Percentiles rank a stretch among this genome's conserved stretches.
phyloP scores from a whole-genome alignment of 2,113 vertebrate genomes.

The Ageneiosus marmoratus region DNA sequence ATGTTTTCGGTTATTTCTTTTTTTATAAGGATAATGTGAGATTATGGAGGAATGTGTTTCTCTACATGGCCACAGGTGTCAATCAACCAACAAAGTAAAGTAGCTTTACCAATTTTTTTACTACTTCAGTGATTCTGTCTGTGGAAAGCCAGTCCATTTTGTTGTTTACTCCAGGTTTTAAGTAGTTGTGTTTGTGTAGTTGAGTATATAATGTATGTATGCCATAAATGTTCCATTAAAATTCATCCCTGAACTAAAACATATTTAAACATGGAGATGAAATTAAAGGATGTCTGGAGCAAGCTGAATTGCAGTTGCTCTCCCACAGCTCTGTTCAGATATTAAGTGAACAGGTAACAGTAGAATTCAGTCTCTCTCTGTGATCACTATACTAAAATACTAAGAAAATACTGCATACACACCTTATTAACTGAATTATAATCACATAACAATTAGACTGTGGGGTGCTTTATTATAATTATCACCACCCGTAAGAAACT shows the following conservation, averaged over 20 bases:
- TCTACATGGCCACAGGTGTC: not conserved
- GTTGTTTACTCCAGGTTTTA: not conserved
- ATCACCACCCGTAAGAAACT: not conserved
- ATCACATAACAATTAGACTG: not conserved
- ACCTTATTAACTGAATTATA: constrained; percentile 6
- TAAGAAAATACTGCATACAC: constrained; percentile 16
- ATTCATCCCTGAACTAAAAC: not conserved
- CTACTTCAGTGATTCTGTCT: not conserved
- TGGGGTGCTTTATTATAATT: not conserved
- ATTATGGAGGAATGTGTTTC: not conserved
- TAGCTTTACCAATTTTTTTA: not conserved
- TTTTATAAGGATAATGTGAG: not conserved
- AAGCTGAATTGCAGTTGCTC: not conserved
- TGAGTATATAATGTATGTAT: not conserved
- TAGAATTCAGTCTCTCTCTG: not conserved
- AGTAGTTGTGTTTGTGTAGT: not conserved
- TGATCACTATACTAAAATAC: not conserved
- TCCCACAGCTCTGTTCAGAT: not conserved
- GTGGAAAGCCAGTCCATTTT: not conserved
- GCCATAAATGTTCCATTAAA: not conserved
- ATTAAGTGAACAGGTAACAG: not conserved
- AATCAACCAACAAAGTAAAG: not conserved
- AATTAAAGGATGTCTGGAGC: not conserved
- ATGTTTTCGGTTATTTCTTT: not conserved
- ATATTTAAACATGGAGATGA: not conserved